These are phyloP conservation scores for Macrophya annulata DNA, from an alignment of 2,888 invertebrate species.

Conservation along the genomic window DNA sequence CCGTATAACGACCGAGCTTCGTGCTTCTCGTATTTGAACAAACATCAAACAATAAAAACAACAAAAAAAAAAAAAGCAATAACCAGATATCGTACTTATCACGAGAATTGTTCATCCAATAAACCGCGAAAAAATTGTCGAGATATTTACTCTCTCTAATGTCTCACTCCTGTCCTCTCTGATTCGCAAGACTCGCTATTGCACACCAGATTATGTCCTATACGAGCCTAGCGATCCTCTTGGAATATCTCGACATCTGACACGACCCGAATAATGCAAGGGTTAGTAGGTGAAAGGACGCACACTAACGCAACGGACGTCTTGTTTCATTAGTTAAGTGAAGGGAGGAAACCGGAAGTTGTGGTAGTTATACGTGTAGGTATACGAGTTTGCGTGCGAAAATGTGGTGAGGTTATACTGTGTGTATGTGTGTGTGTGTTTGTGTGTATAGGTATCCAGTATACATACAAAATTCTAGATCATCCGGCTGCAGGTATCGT, in stretches of 20 bases:
- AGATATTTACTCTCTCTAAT: background rate
- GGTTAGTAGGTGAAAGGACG: slow-evolving; percentile 25
- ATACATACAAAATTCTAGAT: slow-evolving; percentile 21
- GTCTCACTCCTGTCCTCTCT: background rate
- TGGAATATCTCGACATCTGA: slow-evolving; percentile 38
- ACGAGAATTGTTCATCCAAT: background rate
- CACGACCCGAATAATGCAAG: slow-evolving; percentile 30
- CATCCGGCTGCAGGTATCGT: slow-evolving; percentile 2
- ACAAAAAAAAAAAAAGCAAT: no score
- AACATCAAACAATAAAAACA: background rate
- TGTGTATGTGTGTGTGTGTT: no score
- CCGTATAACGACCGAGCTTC: background rate
- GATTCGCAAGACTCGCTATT: background rate
- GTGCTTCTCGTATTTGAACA: background rate
- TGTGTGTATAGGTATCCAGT: background rate
- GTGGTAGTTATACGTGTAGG: background rate
- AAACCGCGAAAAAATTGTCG: background rate
- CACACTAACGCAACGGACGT: slow-evolving; percentile 5
- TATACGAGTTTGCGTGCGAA: background rate
- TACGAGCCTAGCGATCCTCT: background rate
- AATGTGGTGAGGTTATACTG: background rate
- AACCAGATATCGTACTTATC: background rate
- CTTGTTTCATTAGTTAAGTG: slow-evolving; percentile 42
- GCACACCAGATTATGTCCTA: slow-evolving; percentile 18
- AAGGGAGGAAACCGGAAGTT: slow-evolving; percentile 31